Percentiles rank a stretch among this genome's conserved stretches.
These are phyloP conservation scores for Ylistrum balloti DNA, from an alignment of 1,140 invertebrate genomes.

Conservation along the genomic window DNA sequence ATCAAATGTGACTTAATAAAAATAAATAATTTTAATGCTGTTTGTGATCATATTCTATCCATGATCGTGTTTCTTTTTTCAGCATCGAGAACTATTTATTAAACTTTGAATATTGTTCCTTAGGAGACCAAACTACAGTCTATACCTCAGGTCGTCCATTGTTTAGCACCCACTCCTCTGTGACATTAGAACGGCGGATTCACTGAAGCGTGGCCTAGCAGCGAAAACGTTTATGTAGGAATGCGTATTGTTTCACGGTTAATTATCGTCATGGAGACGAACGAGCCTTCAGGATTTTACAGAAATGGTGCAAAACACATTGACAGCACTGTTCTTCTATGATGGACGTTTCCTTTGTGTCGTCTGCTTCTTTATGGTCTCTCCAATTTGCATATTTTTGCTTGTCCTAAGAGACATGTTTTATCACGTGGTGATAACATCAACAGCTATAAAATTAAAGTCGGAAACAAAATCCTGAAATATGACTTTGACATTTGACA, in stretches of 20 bases:
- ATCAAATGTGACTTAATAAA: too few relatives aligned
- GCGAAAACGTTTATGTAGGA: not conserved
- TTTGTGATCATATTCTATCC: too few relatives aligned
- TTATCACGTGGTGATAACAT: not conserved
- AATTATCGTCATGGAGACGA: slow-evolving; percentile 6
- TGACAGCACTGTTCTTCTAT: not conserved
- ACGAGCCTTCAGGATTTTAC: too few relatives aligned
- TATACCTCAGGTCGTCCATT: not conserved
- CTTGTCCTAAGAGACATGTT: not conserved
- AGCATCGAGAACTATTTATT: too few relatives aligned
- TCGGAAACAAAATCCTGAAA: not conserved
- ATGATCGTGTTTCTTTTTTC: too few relatives aligned
- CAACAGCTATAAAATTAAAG: not conserved
- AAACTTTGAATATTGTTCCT: too few relatives aligned
- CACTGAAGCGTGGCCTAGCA: not conserved
- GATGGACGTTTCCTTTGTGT: slow-evolving; percentile 24
- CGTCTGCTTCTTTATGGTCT: not conserved
- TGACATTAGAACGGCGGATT: slow-evolving; percentile 10
- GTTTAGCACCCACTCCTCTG: not conserved
- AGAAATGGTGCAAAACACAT: slow-evolving; percentile 8
- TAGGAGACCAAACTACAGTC: not conserved
- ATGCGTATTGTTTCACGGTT: slow-evolving; percentile 34
- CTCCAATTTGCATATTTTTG: not conserved
- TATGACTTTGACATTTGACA: slow-evolving; percentile 1
- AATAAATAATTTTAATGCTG: too few relatives aligned